These are phyloP conservation scores for Rhagium mordax DNA, from an alignment of 2,888 invertebrate genomes.

Conservation along the genomic window DNA sequence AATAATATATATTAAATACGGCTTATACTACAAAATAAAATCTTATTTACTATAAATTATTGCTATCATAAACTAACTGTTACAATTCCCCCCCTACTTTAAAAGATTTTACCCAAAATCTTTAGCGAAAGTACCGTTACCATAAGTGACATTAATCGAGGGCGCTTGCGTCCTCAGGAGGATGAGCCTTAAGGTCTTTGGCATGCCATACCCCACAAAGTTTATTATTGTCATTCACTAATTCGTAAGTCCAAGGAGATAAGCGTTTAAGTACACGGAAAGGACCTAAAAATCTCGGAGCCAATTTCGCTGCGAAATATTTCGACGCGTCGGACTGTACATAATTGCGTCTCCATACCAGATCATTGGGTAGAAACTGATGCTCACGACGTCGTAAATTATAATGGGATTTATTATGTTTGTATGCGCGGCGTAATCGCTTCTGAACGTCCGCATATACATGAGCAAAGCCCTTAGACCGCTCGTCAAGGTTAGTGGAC, in stretches of 20 bases:
- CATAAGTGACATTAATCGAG: no score
- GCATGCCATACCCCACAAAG: not conserved
- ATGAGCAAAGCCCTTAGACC: not conserved
- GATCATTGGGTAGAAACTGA: not conserved
- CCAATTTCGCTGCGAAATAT: not conserved
- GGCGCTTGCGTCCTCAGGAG: not conserved
- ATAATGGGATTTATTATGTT: not conserved
- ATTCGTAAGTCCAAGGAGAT: not conserved
- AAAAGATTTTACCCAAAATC: no score
- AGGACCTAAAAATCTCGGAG: not conserved
- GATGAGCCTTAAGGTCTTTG: not conserved
- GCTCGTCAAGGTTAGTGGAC: not conserved
- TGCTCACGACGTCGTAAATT: not conserved
- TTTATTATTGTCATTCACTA: not conserved
- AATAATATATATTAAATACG: no score
- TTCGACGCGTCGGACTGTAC: not conserved
- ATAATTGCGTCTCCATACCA: no score
- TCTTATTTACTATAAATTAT: no score
- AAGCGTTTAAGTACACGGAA: not conserved
- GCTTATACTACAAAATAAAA: no score
- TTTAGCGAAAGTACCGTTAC: no score
- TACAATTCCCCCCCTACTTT: no score
- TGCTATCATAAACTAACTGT: no score
- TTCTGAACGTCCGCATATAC: not conserved
- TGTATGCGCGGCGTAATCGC: not conserved